Percentiles rank a stretch among this genome's conserved stretches.
Conservation (phyloP, 2,888 invertebrate species). For the Listrodromus nycthemerus region DNA sequence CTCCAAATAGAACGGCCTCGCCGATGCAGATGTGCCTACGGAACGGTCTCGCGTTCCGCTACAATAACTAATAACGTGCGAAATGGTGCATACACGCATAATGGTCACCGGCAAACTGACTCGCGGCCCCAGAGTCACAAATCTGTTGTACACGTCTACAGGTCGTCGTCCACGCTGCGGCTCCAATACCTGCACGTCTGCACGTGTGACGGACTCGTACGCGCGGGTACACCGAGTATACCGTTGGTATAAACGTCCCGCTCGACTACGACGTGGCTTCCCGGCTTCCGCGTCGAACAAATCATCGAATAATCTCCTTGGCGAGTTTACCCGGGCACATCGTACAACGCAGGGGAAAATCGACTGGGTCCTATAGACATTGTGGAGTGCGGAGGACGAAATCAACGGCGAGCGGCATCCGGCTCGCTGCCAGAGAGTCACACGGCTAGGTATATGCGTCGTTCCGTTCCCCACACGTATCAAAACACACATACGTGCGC, state of each 20-base stretch:
- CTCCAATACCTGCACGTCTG: neutral
- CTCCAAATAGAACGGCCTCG: constrained; percentile 35
- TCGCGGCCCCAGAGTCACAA: constrained; percentile 57
- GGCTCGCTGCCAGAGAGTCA: constrained; percentile 41
- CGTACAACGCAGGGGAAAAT: constrained; percentile 41
- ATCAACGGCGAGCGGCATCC: constrained; percentile 36
- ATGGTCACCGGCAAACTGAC: constrained; percentile 61
- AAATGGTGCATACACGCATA: constrained; percentile 52
- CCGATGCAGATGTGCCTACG: constrained; percentile 55
- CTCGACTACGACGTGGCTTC: constrained; percentile 50
- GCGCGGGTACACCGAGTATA: constrained; percentile 11
- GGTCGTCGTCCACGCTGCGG: neutral
- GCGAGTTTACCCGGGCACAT: constrained; percentile 60
- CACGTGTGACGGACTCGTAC: neutral
- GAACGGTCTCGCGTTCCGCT: constrained; percentile 24
- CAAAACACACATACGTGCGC: neutral
- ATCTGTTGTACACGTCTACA: constrained; percentile 48
- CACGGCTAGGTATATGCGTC: neutral
- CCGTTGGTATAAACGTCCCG: constrained; percentile 33
- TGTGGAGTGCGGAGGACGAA: constrained; percentile 46
- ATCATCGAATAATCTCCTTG: constrained; percentile 68
- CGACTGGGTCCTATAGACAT: constrained; percentile 59
- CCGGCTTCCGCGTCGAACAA: constrained; percentile 62
- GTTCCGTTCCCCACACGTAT: neutral
- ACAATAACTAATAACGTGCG: constrained; percentile 62